Conservation (phyloP, 1,140 invertebrate genomes). For the Littorina saxatilis region DNA sequence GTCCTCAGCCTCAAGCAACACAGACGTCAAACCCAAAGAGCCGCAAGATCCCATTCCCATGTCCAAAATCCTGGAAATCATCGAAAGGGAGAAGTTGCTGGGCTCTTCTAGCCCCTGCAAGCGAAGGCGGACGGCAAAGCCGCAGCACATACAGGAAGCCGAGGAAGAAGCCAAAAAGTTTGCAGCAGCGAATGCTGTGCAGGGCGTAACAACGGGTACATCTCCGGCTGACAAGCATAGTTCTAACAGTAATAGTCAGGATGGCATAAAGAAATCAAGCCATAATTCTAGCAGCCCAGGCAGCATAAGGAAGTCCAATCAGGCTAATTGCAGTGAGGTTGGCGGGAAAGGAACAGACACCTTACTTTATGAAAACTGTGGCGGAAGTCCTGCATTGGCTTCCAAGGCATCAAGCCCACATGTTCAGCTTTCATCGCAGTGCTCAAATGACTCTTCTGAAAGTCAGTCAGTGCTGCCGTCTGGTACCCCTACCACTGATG, state of each 20-base stretch:
- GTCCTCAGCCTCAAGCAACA: slow-evolving; percentile 6
- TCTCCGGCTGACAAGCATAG: too few relatives aligned
- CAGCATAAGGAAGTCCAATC: neutral
- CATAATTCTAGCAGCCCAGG: neutral
- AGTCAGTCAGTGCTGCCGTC: neutral
- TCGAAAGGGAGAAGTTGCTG: slow-evolving; percentile 30
- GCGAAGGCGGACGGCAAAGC: slow-evolving; percentile 28
- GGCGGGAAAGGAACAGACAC: neutral
- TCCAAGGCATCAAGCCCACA: neutral
- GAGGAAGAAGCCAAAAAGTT: slow-evolving; percentile 33
- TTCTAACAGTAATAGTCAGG: too few relatives aligned
- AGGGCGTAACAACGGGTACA: neutral
- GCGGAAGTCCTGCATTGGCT: neutral
- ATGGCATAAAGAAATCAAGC: neutral
- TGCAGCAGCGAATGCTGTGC: slow-evolving; percentile 1
- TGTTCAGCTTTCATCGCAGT: neutral
- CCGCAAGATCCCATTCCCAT: slow-evolving; percentile 3
- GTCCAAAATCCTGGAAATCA: slow-evolving; percentile 34
- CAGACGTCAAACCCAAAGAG: slow-evolving; percentile 21
- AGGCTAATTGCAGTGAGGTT: too few relatives aligned
- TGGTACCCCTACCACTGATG: too few relatives aligned
- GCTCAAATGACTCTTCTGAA: neutral
- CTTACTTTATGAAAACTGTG: neutral
- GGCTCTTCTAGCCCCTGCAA: slow-evolving; percentile 30
- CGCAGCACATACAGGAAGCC: slow-evolving; percentile 31